phyloP scores from a whole-genome alignment of 1,140 invertebrate genomes.

The Trinorchestia longiramus region DNA sequence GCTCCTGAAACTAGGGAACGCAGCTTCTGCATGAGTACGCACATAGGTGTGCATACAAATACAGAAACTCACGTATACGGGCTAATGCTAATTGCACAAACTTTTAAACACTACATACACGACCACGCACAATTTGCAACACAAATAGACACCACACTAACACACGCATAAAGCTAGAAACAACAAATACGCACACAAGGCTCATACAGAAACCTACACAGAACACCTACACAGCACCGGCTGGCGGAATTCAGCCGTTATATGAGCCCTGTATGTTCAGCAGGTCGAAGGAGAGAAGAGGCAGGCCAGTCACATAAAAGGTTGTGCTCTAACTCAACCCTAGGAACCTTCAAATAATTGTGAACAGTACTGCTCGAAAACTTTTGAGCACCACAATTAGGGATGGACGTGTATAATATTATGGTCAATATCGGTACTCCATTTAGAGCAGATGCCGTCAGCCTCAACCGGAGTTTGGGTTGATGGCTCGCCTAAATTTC shows the following conservation, averaged over 20 bases:
- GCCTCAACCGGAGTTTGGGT: background rate
- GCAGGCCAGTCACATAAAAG: background rate
- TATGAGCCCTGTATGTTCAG: background rate
- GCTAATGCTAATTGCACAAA: background rate
- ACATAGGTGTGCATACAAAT: background rate
- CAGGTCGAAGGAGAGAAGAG: background rate
- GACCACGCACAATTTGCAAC: background rate
- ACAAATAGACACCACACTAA: background rate
- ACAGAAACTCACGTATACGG: background rate
- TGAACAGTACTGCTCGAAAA: background rate
- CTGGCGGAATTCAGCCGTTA: background rate
- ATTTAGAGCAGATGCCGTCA: background rate
- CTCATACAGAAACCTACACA: background rate
- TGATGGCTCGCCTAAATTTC: background rate
- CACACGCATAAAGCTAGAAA: background rate
- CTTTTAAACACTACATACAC: background rate
- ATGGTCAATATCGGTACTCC: too few species aligned
- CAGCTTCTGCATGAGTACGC: background rate
- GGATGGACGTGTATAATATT: background rate
- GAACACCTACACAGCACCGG: background rate
- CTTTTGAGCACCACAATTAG: background rate
- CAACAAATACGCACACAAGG: background rate
- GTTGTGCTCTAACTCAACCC: background rate
- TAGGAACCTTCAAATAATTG: background rate
- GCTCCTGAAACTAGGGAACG: background rate